phyloP scores from a whole-genome alignment of 1,140 invertebrate species.

The Lepidostoma basale region DNA sequence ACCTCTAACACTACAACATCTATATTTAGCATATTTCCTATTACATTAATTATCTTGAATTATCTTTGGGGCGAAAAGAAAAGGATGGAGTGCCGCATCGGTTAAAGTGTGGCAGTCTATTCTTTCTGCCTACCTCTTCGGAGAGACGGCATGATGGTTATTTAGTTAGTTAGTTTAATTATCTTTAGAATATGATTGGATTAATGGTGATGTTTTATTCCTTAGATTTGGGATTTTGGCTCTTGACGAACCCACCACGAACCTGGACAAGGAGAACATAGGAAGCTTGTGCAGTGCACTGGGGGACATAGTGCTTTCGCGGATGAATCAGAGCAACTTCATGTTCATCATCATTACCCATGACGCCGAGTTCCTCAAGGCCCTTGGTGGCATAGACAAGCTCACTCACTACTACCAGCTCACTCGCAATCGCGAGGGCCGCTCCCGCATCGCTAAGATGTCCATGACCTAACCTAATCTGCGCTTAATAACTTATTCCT shows the following conservation, averaged over 20 bases:
- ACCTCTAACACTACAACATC: no score
- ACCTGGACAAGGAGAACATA: slow-evolving; percentile 93
- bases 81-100: no score
- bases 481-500: no score
- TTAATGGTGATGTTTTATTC: not conserved
- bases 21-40: no score
- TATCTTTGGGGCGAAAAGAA: no score
- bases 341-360: slow-evolving; percentile 98
- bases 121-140: no score
- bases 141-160: no score
- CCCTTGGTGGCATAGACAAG: slow-evolving; percentile 73
- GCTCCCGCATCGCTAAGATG: slow-evolving; percentile 59
- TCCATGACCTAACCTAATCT: slow-evolving; percentile 21
- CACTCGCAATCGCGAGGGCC: slow-evolving; percentile 66
- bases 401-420: slow-evolving; percentile 75
- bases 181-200: not conserved
- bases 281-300: slow-evolving; percentile 85
- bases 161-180: no score
- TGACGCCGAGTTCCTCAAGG: slow-evolving; percentile 89
- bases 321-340: slow-evolving; percentile 79
- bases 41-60: no score
- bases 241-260: slow-evolving; percentile 98
- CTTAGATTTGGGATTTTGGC: slow-evolving; percentile 91
- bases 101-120: no score
- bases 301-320: slow-evolving; percentile 70